Base-by-base conservation (phyloP, 2,888 invertebrate genomes). In the Caenorhabditis japonica region DNA sequence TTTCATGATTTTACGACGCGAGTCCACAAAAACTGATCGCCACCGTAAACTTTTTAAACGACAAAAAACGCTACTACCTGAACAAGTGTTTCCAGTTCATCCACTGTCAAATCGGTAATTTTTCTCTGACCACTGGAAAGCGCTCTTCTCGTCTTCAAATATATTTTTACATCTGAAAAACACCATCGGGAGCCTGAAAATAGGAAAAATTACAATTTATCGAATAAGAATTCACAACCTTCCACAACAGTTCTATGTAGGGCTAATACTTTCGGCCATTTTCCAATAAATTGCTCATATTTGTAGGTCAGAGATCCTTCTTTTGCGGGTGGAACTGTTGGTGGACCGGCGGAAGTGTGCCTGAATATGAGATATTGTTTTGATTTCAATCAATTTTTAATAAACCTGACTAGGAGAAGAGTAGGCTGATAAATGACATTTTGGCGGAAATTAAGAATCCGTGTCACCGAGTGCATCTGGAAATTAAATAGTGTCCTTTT, bases 11-110 rank as follows among this genome's bases (percentile, higher is more conserved):
- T n/a, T n/a, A n/a, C n/a, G n/a, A n/a, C n/a, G n/a, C n/a, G n/a
- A n/a, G n/a, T n/a, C n/a, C n/a, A n/a, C n/a, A n/a, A n/a, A n/a
- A n/a, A n/a, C n/a, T n/a, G n/a, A n/a, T n/a, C n/a, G n/a, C n/a
- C n/a, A n/a, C n/a, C n/a, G n/a, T n/a, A n/a, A n/a, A n/a, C n/a
- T n/a, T n/a, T n/a, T n/a, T n/a, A n/a, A n/a, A n/a, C n/a, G n/a
- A n/a, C n/a, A n/a, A n/a, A n/a, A n/a, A n/a, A n/a, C n/a, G n/a
- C n/a, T n/a, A n/a, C 43, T 68, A 91, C 91, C 88, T 90, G 86
- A 84, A 90, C 87, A 82, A 88, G 84, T 58, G 88, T 86, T 68
- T 89, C 90, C 74, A 90, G 87, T 83, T 91, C 90, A 88, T 90
- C 89, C 89, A 90, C 90, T 77, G 82, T 88, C 73, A 84, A 74